Evolutionary conservation across 2,888 invertebrate genomes (phyloP), one percentile per base, ranked within the genome.

Genomic region (Koerneria pararmatus): DNA sequence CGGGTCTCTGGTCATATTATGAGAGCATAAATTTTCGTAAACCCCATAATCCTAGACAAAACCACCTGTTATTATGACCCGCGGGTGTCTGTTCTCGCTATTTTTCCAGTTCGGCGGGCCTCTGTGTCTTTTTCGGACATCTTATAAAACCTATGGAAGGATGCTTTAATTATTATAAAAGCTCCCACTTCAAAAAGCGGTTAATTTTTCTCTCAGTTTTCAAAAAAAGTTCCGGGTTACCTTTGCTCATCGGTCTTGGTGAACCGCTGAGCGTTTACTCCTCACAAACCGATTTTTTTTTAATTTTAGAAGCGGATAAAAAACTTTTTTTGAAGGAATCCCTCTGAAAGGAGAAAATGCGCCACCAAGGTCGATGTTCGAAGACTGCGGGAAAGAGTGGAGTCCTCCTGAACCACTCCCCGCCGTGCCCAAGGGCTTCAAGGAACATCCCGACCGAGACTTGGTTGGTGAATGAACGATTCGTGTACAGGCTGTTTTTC

Each of bases 381-480:
- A 80, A 49, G 79, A 82, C 68, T 70, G 73, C 69, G 80, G 74
- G 65, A 80, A 80, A 74, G 78, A 80, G 65, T 78, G 74, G 73
- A 71, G 70, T 60, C 75, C 77, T 24, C 78, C 79, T 61, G 71
- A 78, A 59, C 74, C 79, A 35, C 73, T 82, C 22, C 78, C 82
- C 56, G 71, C 70, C 29, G 66, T 82, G 53, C 82, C 82, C 63
- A 77, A 80, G 66, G 82, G 83, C 74, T 82, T 77, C 76, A 56
- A 84, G 74, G 85, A 86, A 71, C 86, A 87, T 41, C 89, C 89
- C 11, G 88, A 88, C 61, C 86, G 90, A 32, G 91, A 91, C 85
- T 86, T 89, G 74, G 87, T 80, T 24, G 34, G 70, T 34, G 35
- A 62, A 46, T 46, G 22, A 3, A 41, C 29, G n/a, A 5, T 19